Evolutionary conservation across 2,888 invertebrate genomes (phyloP), one percentile per base, ranked within the genome.

Genomic region (Hydroisotoma schaefferi): DNA sequence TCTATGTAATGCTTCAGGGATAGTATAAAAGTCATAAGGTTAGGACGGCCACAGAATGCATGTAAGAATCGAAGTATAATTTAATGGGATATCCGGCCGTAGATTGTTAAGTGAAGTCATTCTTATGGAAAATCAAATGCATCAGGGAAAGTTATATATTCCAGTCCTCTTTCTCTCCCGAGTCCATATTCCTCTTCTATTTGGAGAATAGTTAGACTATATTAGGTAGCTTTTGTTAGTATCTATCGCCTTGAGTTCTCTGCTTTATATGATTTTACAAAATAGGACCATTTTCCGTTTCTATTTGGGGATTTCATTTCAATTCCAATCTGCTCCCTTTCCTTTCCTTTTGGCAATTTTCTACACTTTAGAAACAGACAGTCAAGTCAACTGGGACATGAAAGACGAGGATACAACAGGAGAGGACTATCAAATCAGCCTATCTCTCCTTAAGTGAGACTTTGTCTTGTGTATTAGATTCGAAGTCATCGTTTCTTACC

Each of bases 111-210:
- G 20, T 52, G 53, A 38, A 40, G 43, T 38, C 38, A 53, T 53
- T 53, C 53, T 53, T 53, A 53, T 53, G 53, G 53, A 53, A 53
- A 53, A 53, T 40, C 43, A 53, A 53, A 38, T 53, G 53, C 40
- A 52, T 52, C 52, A 52, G 27, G 29, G 6, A 29, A n/a, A 28
- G 28, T n/a, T 3, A 5, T 28, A 23, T 46, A 12, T 46, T 40
- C 40, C 15, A 22, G 15, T 46, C 25, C 46, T 20, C 23, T 23
- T 22, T 46, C 12, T 22, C 10, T 8, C 18, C 43, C 33, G 15
- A 20, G 5, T 40, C 40, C 40, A 15, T 40, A 40, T 40, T 33
- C 8, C 15, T 40, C 15, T 40, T 40, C 40, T 15, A 40, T 40
- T 40, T 40, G 20, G n/a, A n/a, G n/a, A n/a, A n/a, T n/a, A n/a